phyloP scores from a whole-genome alignment of 2,888 invertebrate genomes.

The Lydus trimaculatus region DNA sequence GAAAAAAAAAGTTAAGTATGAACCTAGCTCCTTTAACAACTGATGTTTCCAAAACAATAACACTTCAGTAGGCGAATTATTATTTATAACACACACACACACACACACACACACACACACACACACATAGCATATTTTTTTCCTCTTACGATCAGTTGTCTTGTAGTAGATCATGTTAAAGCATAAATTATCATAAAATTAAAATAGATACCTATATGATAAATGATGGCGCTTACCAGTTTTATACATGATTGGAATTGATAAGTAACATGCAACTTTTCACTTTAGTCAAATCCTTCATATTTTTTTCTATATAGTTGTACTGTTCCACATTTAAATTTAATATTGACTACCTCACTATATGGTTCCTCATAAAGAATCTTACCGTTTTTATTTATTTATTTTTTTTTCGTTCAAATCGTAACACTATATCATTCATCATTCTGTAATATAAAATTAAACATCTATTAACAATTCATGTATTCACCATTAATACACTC shows the following conservation, averaged over 20 bases:
- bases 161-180: constrained; percentile 8
- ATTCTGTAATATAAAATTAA: constrained; percentile 24
- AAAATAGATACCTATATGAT: constrained; percentile 24
- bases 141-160: background rate
- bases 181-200: constrained; percentile 31
- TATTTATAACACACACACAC: background rate
- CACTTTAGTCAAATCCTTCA: constrained; percentile 5
- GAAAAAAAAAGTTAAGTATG: no score
- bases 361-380: constrained; percentile 28
- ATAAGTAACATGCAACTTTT: constrained; percentile 25
- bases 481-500: constrained; percentile 33
- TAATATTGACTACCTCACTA: constrained; percentile 42
- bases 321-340: background rate
- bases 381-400: no score
- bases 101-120: no score
- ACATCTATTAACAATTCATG: constrained; percentile 43
- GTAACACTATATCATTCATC: constrained; percentile 37
- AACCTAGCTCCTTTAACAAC: no score
- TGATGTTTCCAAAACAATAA: no score
- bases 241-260: constrained; percentile 24
- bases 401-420: background rate
- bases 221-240: constrained; percentile 29
- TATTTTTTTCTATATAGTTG: background rate
- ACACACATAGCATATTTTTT: no score
- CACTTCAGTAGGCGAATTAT: background rate